Base-by-base conservation (phyloP, 2,113 vertebrate species). In the Hystrix cristata region DNA sequence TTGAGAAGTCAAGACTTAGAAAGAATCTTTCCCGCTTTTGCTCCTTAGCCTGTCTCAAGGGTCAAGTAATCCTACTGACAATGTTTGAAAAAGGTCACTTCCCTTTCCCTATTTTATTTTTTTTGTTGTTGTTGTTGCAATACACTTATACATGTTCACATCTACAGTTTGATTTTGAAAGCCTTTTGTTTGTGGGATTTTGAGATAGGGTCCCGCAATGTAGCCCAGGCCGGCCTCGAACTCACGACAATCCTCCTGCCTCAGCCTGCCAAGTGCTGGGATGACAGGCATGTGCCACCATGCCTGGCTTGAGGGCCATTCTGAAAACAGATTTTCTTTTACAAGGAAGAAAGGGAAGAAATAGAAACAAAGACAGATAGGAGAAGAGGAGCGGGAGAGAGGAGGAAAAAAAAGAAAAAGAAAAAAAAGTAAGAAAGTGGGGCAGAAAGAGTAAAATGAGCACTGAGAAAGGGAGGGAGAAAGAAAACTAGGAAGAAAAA, bases 1-100 rank as follows among this genome's bases (percentile, higher is more conserved):
- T 48, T 38, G 57, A 43, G 96, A 62, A 93, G 59, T 34, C 96
- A 97, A 90, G 57, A 10, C 46, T 85, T 84, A 34, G 6, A 69
- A 82, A 87, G 78, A 87, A 65, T 69, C 43, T 60, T 64, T 96
- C 69, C 79, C 69, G 10, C 11, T 87, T 94, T 46, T 16, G 16
- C 2, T 83, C 60, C 62, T 90, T 27, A 34, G 38, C 34, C 57
- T 79, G 6, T 82, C 87, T 90, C 64, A 76, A 18, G 80, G 87
- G 69, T 93, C 91, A 95, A 79, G 59, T 43, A 55, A 88, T 87
- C 84, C 53, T n/a, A 88, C 8, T 72, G 59, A 93, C 59, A 62
- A 8, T 48, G 59, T 94, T 93, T 60, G 89, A 12, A 27, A 5
- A 48, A 60, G n/a, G 43, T 55, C 62, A 27, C 48, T 57, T 83